Evolutionary conservation across 2,888 invertebrate species (phyloP).

Genomic region (Tiliacea aurago): DNA sequence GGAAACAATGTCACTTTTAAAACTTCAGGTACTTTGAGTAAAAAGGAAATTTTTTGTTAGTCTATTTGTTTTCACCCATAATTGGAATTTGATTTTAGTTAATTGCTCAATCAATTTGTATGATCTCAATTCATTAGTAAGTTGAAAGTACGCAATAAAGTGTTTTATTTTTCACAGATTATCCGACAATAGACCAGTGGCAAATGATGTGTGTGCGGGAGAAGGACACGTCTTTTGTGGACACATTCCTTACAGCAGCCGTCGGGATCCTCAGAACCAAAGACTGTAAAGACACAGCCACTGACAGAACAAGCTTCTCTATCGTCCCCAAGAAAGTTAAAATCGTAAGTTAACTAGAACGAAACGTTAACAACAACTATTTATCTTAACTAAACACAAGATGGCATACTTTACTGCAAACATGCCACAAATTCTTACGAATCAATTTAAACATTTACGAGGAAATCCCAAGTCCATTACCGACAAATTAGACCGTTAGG

Average conservation of each 20-base stretch:
- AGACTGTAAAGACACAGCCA: conserved; percentile 90
- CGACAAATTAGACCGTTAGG: conserved; percentile 56
- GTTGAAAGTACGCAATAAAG: neutral
- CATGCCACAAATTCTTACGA: conserved; percentile 57
- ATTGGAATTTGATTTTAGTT: conserved; percentile 16
- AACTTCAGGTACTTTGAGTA: conserved; percentile 30
- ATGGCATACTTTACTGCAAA: conserved; percentile 43
- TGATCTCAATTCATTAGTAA: neutral
- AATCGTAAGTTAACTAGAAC: conserved; percentile 89
- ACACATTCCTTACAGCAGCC: conserved; percentile 95
- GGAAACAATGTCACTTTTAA: conserved; percentile 12
- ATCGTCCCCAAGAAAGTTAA: conserved; percentile 94
- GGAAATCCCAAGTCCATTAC: conserved; percentile 52
- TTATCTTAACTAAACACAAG: conserved; percentile 47
- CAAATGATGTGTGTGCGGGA: conserved; percentile 94
- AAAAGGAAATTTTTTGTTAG: conserved; percentile 21
- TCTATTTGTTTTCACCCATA: conserved; percentile 10
- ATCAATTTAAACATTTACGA: conserved; percentile 60
- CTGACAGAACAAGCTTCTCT: conserved; percentile 93
- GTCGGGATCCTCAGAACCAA: conserved; percentile 93
- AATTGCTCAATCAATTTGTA: conserved; percentile 15
- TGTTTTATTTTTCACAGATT: conserved; percentile 82
- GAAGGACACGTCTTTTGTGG: conserved; percentile 95
- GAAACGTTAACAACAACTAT: conserved; percentile 28
- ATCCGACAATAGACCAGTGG: conserved; percentile 95